Conservation (phyloP, 2,888 invertebrate species). For the Cataglyphis altisquamis region DNA sequence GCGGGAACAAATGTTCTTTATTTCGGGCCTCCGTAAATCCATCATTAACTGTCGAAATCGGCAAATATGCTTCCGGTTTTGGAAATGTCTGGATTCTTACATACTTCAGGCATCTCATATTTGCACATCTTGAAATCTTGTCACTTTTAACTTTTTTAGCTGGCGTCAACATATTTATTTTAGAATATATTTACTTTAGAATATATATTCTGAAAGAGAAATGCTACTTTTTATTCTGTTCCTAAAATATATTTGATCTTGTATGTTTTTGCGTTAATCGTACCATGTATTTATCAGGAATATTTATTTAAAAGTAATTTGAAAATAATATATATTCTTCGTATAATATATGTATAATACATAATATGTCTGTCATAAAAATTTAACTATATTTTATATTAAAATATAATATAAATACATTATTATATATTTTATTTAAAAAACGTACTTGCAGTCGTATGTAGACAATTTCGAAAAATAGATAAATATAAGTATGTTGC, state of each 20-base stretch:
- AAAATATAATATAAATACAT: neutral
- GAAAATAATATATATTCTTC: neutral
- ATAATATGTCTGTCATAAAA: neutral
- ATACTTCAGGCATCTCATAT: neutral
- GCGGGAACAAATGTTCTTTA: neutral
- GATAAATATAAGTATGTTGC: neutral
- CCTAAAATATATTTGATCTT: neutral
- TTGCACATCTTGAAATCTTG: neutral
- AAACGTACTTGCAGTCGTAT: neutral
- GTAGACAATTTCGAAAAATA: neutral
- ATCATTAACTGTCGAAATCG: neutral
- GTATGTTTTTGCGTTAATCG: neutral
- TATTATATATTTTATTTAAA: neutral
- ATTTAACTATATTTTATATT: neutral
- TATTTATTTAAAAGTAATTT: neutral
- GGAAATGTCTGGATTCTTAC: neutral
- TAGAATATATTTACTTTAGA: slow-evolving; percentile 6
- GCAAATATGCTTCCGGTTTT: neutral
- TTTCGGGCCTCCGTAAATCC: neutral
- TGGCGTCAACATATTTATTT: neutral
- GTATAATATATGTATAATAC: too few species aligned
- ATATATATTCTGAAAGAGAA: neutral
- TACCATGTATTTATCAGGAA: neutral
- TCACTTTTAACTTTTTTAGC: neutral
- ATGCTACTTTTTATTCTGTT: neutral